Evolutionary conservation across 2,888 invertebrate genomes (phyloP), one percentile per base, ranked within the genome.

Genomic region (Drosophila tanythrix): DNA sequence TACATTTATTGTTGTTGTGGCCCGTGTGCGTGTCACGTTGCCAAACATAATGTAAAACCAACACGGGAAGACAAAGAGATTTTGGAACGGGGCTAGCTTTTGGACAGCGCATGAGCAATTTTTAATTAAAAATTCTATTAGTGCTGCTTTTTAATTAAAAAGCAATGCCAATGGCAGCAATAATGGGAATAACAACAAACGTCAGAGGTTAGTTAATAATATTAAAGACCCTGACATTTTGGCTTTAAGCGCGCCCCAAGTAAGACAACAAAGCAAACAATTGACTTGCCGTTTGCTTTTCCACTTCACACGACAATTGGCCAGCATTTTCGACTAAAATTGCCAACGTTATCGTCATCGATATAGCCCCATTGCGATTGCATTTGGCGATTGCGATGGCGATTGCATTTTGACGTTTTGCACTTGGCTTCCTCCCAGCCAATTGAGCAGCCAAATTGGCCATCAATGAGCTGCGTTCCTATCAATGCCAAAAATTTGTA

Each of bases 101-200:
- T 52, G 69, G 66, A 29, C 55, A 60, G 53, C 48, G 68, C 56
- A 69, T 70, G 58, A 76, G 66, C 77, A 73, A 83, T 62, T 90
- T 86, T 88, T 90, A 90, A 87, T 87, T 87, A 87, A 87, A 87
- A 90, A 87, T 88, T 90, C 86, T 87, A 87, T 87, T 88, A 90
- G 79, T 70, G 70, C 60, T 71, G 76, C 77, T 79, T 88, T 87
- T 74, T 90, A 87, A 90, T 90, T 87, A 88, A 86, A 86, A 88
- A 68, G 62, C 67, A 63, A 72, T 65, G 56, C 61, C 58, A 59
- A 51, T 43, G 61, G 55, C 72, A 68, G 52, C 59, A 58, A 58
- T 52, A 63, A 35, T 67, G 76, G 52, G 33, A 64, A 21, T 21
- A 52, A 15, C 48, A 40, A 71, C 61, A 53, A 55, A 53, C 38